Evolutionary conservation across 2,888 invertebrate species (phyloP), one percentile per base, ranked within the genome.

Genomic region (Cecidostiba fungosa): DNA sequence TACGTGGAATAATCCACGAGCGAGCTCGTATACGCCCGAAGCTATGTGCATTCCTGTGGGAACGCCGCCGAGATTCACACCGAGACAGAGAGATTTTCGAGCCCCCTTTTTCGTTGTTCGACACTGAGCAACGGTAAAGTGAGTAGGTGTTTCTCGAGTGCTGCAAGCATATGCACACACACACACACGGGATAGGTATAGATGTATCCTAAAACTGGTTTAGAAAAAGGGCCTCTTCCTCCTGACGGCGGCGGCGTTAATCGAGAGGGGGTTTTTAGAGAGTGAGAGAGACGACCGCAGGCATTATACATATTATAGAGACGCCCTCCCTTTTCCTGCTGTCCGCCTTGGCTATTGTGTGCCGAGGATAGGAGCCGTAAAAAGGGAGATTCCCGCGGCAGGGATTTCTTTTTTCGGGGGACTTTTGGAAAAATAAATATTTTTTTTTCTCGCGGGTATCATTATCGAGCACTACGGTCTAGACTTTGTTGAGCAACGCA

Each of bases 121-220:
- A 39, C 47, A 10, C 5, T 78, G 88, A 87, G 89, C 92, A 93
- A 93, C 93, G 93, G 93, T 92, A 93, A 89, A 92, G 91, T 92
- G 92, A 92, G 93, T 92, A 91, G 90, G 90, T 89, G 91, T 88
- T 88, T 88, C 72, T 82, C 26, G 77, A 43, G 32, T 66, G 66
- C 23, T 36, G 26, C 47, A 12, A 47, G 72, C 72, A 29, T 29
- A 66, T 66, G 39, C 54, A 5, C 59, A 87, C 87, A 87, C 87
- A 87, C 87, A 86, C 85, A 87, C 87, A 84, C 84, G 83, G 88
- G 78, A 85, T 89, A 87, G 89, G 36, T 70, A 29, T 29, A 32
- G 29, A 29, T 29, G 19, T 14, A 19, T 90, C 91, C 91, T 91
- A 92, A 92, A 93, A 93, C 92, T 91, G 93, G 92, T 93, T 92